phyloP scores from a whole-genome alignment of 2,113 vertebrate genomes.

The Bucco capensis region DNA sequence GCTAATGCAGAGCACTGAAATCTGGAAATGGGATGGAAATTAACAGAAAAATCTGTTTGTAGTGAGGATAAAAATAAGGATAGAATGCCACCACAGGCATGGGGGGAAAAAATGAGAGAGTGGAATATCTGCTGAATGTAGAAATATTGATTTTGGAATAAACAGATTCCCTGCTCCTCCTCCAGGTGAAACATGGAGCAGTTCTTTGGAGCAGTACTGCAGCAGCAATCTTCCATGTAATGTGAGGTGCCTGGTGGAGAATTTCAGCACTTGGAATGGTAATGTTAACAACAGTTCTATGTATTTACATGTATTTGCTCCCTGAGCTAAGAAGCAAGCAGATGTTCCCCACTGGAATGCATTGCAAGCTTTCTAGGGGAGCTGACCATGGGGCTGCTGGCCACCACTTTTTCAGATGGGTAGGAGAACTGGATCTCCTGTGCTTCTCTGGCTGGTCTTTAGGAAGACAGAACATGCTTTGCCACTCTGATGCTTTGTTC shows the following conservation, averaged over 20 bases:
- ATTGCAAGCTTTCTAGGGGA: not conserved
- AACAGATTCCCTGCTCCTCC: conserved; percentile 53
- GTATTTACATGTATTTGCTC: not conserved
- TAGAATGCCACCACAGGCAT: conserved; percentile 15
- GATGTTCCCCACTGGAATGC: not conserved
- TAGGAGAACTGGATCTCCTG: not conserved
- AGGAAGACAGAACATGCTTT: not conserved
- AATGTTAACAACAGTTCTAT: not conserved
- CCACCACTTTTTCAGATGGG: fast-evolving
- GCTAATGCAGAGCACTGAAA: not conserved
- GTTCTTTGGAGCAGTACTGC: conserved; percentile 43
- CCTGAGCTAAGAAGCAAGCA: not conserved
- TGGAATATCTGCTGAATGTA: conserved; percentile 50
- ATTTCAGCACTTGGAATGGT: conserved; percentile 50
- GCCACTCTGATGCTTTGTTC: not conserved
- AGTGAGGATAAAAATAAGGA: conserved; percentile 29
- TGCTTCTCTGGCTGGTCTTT: not conserved
- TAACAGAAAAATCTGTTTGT: not conserved
- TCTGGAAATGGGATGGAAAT: conserved; percentile 44
- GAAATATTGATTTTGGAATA: conserved; percentile 68
- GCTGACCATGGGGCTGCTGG: not conserved
- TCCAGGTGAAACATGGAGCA: conserved; percentile 31
- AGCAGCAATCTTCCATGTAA: conserved; percentile 37
- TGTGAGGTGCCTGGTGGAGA: conserved; percentile 39
- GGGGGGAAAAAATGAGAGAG: conserved; percentile 17